Percentiles rank a stretch among this genome's conserved stretches.
Conservation (phyloP, 53 echinoderm and acorn worm genomes). For the Henricia sp. region DNA sequence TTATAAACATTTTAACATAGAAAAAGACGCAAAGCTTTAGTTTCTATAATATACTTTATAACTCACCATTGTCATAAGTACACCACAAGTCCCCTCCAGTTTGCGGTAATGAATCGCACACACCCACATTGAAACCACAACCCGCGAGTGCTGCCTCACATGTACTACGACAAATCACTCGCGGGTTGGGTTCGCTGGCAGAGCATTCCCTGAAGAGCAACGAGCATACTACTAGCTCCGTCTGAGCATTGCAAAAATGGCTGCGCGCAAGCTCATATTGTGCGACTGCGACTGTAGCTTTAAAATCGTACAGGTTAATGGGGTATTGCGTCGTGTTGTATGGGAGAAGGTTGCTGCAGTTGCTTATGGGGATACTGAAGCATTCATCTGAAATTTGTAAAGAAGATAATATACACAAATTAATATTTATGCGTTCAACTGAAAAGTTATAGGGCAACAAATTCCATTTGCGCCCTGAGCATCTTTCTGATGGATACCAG, state of each 20-base stretch:
- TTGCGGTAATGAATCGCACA: conserved; percentile 15
- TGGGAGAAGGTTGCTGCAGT: conserved; percentile 60
- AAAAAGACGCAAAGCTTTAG: too few relatives aligned
- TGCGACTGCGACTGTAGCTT: conserved; percentile 4
- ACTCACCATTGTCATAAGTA: conserved; percentile 32
- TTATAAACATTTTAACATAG: too few relatives aligned
- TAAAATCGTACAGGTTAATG: too few relatives aligned
- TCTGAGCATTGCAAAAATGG: conserved; percentile 41
- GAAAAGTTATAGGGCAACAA: too few relatives aligned
- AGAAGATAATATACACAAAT: neutral
- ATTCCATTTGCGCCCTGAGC: too few relatives aligned
- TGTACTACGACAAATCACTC: conserved; percentile 49
- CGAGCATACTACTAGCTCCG: conserved; percentile 43
- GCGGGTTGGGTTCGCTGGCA: conserved; percentile 50
- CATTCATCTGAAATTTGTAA: conserved; percentile 65
- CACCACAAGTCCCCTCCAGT: conserved; percentile 35
- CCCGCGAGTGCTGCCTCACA: conserved; percentile 55
- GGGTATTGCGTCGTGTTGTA: conserved; percentile 75
- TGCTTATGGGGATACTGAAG: conserved; percentile 28
- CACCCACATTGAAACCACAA: conserved; percentile 22
- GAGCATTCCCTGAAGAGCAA: conserved; percentile 67
- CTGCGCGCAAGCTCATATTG: conserved; percentile 40
- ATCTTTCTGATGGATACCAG: too few relatives aligned
- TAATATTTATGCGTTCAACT: neutral
- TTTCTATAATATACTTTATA: too few relatives aligned